These are phyloP conservation scores for Caenorhabditis sp. DNA, from an alignment of 2,888 invertebrate species.

Conservation along the genomic window DNA sequence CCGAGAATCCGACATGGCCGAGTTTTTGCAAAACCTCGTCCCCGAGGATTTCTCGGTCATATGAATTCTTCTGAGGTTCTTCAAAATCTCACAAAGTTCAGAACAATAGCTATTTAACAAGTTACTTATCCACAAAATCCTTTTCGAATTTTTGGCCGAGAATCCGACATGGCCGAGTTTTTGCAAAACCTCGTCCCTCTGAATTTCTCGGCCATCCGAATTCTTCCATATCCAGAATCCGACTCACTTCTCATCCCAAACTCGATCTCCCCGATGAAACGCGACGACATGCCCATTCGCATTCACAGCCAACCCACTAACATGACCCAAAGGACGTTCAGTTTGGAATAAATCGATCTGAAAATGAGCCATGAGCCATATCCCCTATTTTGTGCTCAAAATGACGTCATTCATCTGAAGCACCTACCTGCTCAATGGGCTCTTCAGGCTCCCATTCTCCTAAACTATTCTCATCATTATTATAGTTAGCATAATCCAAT, in stretches of 20 bases:
- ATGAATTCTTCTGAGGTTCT: too few species aligned
- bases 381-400: not conserved
- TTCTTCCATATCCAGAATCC: too few species aligned
- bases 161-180: too few species aligned
- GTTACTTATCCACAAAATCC: too few species aligned
- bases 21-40: too few species aligned
- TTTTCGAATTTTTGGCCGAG: too few species aligned
- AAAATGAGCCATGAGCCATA: not conserved
- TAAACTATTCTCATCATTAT: not conserved
- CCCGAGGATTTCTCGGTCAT: too few species aligned
- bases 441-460: not conserved
- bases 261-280: constrained; percentile 73
- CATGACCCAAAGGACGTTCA: constrained; percentile 59
- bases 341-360: constrained; percentile 41
- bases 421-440: not conserved
- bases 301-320: constrained; percentile 72
- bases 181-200: too few species aligned
- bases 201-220: not conserved
- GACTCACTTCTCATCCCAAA: constrained; percentile 72
- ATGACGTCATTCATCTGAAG: not conserved
- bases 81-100: too few species aligned
- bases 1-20: too few species aligned
- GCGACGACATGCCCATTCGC: constrained; percentile 72
- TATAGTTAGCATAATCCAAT: not conserved
- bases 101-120: too few species aligned